These are phyloP conservation scores for Redunca redunca DNA, from an alignment of 2,113 vertebrate genomes.

Conservation along the genomic window DNA sequence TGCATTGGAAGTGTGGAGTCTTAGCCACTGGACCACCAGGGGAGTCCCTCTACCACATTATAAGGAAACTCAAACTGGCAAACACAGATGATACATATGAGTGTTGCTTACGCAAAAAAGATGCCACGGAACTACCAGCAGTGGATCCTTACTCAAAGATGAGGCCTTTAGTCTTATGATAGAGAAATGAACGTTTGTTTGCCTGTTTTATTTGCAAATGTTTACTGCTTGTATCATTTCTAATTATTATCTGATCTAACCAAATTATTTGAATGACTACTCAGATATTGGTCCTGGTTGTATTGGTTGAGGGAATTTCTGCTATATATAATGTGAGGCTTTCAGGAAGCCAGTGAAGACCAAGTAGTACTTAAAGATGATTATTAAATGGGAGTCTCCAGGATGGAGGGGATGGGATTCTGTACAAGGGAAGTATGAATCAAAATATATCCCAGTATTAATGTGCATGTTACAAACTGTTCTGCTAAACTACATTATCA, in stretches of 20 bases:
- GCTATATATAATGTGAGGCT: not conserved
- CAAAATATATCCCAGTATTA: not conserved
- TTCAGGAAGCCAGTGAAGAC: not conserved
- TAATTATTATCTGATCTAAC: not conserved
- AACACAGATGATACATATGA: not conserved
- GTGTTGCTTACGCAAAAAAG: not conserved
- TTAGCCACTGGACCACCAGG: not conserved
- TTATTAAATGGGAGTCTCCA: not conserved
- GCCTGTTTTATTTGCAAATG: conserved; percentile 1
- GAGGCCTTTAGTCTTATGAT: not conserved
- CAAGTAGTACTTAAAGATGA: not conserved
- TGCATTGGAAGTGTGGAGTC: not conserved
- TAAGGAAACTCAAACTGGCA: not conserved
- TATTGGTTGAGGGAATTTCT: not conserved
- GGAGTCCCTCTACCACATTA: not conserved
- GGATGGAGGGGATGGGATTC: not conserved
- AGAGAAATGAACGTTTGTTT: not conserved
- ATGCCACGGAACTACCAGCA: not conserved
- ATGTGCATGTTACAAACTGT: not conserved
- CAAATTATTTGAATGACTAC: not conserved
- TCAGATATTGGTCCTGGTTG: not conserved
- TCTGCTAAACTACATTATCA: not conserved
- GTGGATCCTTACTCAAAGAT: not conserved
- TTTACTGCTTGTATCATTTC: not conserved
- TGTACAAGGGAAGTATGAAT: not conserved